Evolutionary conservation across 2,113 vertebrate genomes (phyloP).

Genomic region (Lepidothrix coronata): DNA sequence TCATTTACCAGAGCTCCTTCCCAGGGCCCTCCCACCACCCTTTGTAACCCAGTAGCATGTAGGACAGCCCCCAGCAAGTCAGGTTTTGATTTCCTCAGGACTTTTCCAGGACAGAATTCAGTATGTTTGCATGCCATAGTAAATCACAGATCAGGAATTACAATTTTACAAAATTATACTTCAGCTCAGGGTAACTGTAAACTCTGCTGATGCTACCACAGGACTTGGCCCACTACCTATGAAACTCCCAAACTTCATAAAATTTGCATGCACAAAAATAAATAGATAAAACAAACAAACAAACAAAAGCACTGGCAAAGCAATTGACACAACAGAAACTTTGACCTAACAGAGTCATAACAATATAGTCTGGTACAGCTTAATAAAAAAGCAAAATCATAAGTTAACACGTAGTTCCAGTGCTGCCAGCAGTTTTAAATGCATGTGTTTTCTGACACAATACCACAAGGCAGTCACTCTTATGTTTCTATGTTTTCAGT

Average conservation of each 20-base stretch:
- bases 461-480: not conserved
- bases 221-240: not conserved
- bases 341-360: not conserved
- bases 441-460: not conserved
- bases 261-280: not conserved
- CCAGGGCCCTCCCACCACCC: not conserved
- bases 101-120: not conserved
- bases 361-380: not conserved
- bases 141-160: not conserved
- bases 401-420: not conserved
- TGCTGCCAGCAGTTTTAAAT: not conserved
- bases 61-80: not conserved
- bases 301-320: not conserved
- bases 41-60: not conserved
- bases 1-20: not conserved
- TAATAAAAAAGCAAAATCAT: not conserved
- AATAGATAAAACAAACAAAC: not conserved
- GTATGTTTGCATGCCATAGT: not conserved
- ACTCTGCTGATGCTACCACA: not conserved
- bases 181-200: not conserved
- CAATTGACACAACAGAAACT: not conserved
- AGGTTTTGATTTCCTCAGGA: not conserved
- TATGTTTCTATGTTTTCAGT: not conserved
- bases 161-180: not conserved
- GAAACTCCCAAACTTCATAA: not conserved